Evolutionary conservation across 2,888 invertebrate genomes (phyloP), one percentile per base, ranked within the genome.

Genomic region (Meiosimyza decipiens): DNA sequence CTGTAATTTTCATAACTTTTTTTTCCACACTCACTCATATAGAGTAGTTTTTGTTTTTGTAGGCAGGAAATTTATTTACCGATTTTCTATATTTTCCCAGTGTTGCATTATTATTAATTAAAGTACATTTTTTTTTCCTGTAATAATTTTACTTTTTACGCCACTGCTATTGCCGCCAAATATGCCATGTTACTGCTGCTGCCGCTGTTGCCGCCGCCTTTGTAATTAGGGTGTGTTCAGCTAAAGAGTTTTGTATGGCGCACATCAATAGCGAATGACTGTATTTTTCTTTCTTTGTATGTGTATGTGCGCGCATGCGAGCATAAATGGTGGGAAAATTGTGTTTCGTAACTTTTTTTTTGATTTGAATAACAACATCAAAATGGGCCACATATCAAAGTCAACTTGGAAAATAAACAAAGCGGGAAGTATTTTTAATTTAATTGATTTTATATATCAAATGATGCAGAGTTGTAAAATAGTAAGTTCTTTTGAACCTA

Each of bases 271-370:
- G 22, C 13, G 59, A 2, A 33, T 15, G 60, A n/a, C 40, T 28
- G 13, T 33, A 11, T 60, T 60, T 11, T 22, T 2, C 15, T 28
- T 49, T 50, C 50, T 49, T 18, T 22, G 51, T 33, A 15, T 22
- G 22, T 33, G 33, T 62, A 5, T 62, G 33, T 62, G 40, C 49
- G 18, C 4, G n/a, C 40, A 47, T 15, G 12, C 40, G 16, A 40
- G 16, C 13, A 7, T 33, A 16, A 52, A 33, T 65, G 51, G 51
- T 65, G 68, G 68, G 57, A 68, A 68, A 57, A 47, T 57, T n/a
- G 1, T 15, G 68, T 49, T 47, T 68, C 22, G 59, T 47, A 16
- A 68, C 12, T 49, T 49, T 28, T 28, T 28, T 28, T 28, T 28
- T 28, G 28, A 28, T 28, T 28, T 28, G 28, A 28, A 28, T 28